These are phyloP conservation scores for Drosophila quadrilineata DNA, from an alignment of 1,140 invertebrate species.

Conservation along the genomic window DNA sequence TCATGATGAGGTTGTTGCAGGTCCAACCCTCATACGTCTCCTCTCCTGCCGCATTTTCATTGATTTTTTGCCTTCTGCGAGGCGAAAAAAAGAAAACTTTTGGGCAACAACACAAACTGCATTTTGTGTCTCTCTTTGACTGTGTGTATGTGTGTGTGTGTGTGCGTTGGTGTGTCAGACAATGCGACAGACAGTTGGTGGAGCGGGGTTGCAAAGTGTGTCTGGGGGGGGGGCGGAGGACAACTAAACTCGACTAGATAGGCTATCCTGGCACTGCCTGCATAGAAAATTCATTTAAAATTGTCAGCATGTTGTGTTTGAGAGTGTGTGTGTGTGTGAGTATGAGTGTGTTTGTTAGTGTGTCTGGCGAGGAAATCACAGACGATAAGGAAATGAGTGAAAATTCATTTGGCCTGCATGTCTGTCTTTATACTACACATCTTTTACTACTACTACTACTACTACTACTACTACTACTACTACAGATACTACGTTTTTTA, in stretches of 20 bases:
- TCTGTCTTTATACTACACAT: conserved; percentile 1
- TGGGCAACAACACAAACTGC: conserved; percentile 71
- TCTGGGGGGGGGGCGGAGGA: not conserved
- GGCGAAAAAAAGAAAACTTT: conserved; percentile 46
- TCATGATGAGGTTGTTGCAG: conserved; percentile 42
- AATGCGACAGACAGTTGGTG: conserved; percentile 28
- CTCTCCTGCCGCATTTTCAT: conserved; percentile 47
- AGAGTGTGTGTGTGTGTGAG: conserved; percentile 20
- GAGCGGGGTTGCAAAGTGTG: not conserved
- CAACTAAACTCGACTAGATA: conserved; percentile 16
- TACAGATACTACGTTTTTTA: not conserved
- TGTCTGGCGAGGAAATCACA: conserved; percentile 78
- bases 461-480: conserved; percentile 3
- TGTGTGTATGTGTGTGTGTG: conserved; percentile 5
- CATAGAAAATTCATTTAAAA: conserved; percentile 77
- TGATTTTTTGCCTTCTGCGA: conserved; percentile 47
- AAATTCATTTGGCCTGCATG: conserved; percentile 63
- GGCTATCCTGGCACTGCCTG: conserved; percentile 59
- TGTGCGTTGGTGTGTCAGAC: conserved; percentile 31
- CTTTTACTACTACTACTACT: not conserved
- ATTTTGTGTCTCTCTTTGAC: conserved; percentile 49
- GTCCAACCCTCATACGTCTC: conserved; percentile 52
- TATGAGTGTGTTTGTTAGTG: conserved; percentile 28
- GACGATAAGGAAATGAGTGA: conserved; percentile 79
- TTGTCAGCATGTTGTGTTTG: conserved; percentile 39